These are phyloP conservation scores for Melierax canorus DNA, from an alignment of 2,113 vertebrate species.

Conservation along the genomic window DNA sequence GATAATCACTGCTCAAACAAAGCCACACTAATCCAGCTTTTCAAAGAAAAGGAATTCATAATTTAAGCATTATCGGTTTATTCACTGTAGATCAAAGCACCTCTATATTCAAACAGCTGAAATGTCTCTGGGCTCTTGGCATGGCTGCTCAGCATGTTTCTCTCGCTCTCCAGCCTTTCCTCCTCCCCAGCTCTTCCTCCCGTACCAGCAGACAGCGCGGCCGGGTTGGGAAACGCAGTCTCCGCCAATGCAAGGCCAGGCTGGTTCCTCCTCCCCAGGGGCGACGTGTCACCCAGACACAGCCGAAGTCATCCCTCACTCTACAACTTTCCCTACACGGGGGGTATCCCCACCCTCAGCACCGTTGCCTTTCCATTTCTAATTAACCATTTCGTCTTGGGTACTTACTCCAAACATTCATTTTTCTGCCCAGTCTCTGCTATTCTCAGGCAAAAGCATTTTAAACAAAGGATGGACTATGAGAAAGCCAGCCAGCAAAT, in stretches of 20 bases:
- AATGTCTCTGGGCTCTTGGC: neutral
- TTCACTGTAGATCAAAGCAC: constrained; percentile 31
- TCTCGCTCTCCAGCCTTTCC: neutral
- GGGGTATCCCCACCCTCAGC: fast-evolving
- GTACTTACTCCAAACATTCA: neutral
- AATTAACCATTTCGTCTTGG: neutral
- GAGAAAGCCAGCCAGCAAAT: fast-evolving
- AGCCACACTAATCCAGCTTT: neutral
- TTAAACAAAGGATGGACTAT: neutral
- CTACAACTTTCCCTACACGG: fast-evolving
- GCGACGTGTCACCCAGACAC: neutral
- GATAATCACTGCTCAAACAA: neutral
- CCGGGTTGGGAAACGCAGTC: neutral
- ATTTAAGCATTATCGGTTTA: constrained; percentile 20
- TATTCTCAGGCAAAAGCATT: neutral
- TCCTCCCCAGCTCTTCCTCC: neutral
- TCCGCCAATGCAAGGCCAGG: fast-evolving
- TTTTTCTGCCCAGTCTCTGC: neutral
- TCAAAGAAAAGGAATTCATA: constrained; percentile 11
- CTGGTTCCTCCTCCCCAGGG: neutral
- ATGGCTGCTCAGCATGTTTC: neutral
- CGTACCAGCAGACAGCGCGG: neutral
- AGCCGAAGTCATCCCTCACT: neutral
- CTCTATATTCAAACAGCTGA: neutral
- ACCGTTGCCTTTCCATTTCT: neutral